Base-by-base conservation (phyloP, 1,140 invertebrate species). In the Steinernema feltiae region DNA sequence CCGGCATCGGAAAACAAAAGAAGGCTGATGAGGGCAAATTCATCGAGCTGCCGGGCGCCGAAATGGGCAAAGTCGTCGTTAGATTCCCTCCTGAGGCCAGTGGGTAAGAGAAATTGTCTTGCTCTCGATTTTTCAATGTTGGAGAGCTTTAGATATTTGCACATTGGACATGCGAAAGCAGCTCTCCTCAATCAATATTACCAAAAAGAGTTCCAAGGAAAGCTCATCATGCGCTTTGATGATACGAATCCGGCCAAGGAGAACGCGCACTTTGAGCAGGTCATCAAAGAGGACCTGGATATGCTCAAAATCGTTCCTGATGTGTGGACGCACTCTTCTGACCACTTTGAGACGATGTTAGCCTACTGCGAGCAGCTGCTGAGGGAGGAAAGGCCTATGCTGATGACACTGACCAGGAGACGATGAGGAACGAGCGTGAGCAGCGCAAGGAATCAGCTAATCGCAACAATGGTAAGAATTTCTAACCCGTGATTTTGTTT, bases 171-270 rank as follows among this genome's bases (percentile, higher is more conserved):
- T 89, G 97, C 97, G 0, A 99, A 99, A 89, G 97, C 97, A 69
- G 97, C 97, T 31, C 89, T 99, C 0, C 89, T 99, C 0, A 99
- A 99, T 89, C 94, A 98, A 84, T 93, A 98, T 88, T 99, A 99
- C 85, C 93, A 97, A 77, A 90, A 94, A 84, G 89, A 90, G 18
- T 99, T 97, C 87, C 89, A 98, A 85, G 97, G 97, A 0, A 93
- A 93, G 86, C 89, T 99, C 0, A 94, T 99, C 71, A 95, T 99
- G 94, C 90, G 97, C 81, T 99, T 99, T 89, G 97, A 99, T 89
- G 97, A 99, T 86, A 99, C 97, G 3, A 99, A 99, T 89, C 97
- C 97, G 35, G 96, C 94, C 1, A 99, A 99, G 87, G 97, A 99
- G 86, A 94, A 96, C 86, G 92, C 92, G n/a, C 93, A 98, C 82